Evolutionary conservation across 2,888 invertebrate species (phyloP), one percentile per base, ranked within the genome.

Genomic region (Nysson spinosus): DNA sequence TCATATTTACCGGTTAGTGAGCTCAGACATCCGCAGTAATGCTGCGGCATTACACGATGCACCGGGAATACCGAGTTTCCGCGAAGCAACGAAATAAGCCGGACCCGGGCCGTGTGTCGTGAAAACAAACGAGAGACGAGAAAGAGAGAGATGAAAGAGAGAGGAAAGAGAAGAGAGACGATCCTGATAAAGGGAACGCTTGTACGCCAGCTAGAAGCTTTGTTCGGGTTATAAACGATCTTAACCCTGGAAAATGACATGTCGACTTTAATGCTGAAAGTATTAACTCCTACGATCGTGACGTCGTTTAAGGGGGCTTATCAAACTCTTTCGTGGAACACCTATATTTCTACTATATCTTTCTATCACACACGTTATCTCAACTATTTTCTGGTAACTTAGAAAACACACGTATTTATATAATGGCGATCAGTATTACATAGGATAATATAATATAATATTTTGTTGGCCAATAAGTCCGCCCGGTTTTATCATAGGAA

Each of bases 1-100:
- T 82, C 81, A 81, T 81, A 82, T 82, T 81, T 81, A 81, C 82
- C 73, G 78, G 81, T 81, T 81, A 81, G 79, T 71, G 71, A 75
- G 79, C 80, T 80, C 76, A 80, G 81, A 80, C 81, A 79, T 81
- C 76, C 79, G 78, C 77, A 74, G 76, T 81, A 75, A 80, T 79
- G 63, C 72, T 69, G 69, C 67, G 71, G 77, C 75, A 80, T 81
- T 81, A 78, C 75, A 72, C 69, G 75, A 77, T 79, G 72, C 75
- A 64, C 63, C 62, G 70, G 68, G 77, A 77, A 77, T 73, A 74
- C 65, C 40, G 47, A 58, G 55, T 51, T 57, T 30, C 51, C 22
- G 35, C n/a, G 37, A 50, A 40, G 22, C 51, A 40, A 39, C 19
- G 60, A 62, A 73, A 67, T 73, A 75, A 76, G 73, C 73, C 40